phyloP scores from a whole-genome alignment of 2,888 invertebrate genomes.

The Nysson spinosus region DNA sequence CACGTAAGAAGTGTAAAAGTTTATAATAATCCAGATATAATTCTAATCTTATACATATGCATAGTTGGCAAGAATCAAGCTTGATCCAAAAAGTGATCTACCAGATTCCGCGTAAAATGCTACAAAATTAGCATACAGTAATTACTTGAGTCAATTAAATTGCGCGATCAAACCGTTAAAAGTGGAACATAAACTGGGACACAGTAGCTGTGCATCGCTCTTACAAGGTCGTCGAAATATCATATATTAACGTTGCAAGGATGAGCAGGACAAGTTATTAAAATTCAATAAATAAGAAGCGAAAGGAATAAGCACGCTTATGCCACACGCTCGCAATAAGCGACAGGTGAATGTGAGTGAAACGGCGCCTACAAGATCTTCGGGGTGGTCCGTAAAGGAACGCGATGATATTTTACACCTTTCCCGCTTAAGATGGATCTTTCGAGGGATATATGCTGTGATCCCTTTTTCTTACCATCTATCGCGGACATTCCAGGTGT shows the following conservation, averaged over 20 bases:
- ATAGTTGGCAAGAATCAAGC: too few species aligned
- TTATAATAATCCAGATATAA: too few species aligned
- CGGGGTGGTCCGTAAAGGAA: constrained; percentile 66
- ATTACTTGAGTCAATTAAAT: too few species aligned
- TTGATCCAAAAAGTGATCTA: too few species aligned
- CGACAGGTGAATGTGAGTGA: constrained; percentile 22
- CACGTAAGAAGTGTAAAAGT: too few species aligned
- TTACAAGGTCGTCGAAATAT: not conserved
- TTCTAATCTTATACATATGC: too few species aligned
- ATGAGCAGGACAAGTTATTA: not conserved
- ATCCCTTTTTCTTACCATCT: not conserved
- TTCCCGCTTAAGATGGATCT: constrained; percentile 18
- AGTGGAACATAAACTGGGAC: too few species aligned
- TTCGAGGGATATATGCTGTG: not conserved
- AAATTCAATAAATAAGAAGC: not conserved
- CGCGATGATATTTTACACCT: constrained; percentile 68
- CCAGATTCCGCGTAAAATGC: too few species aligned
- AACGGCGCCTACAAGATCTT: constrained; percentile 42
- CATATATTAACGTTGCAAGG: not conserved
- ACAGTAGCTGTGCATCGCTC: too few species aligned
- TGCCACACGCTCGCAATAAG: constrained; percentile 20
- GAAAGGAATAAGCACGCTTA: constrained; percentile 28
- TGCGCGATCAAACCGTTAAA: too few species aligned
- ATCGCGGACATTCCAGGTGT: not conserved
- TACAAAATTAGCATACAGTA: too few species aligned